Evolutionary conservation across 2,888 invertebrate genomes (phyloP).

Genomic region (Xanthia togata): DNA sequence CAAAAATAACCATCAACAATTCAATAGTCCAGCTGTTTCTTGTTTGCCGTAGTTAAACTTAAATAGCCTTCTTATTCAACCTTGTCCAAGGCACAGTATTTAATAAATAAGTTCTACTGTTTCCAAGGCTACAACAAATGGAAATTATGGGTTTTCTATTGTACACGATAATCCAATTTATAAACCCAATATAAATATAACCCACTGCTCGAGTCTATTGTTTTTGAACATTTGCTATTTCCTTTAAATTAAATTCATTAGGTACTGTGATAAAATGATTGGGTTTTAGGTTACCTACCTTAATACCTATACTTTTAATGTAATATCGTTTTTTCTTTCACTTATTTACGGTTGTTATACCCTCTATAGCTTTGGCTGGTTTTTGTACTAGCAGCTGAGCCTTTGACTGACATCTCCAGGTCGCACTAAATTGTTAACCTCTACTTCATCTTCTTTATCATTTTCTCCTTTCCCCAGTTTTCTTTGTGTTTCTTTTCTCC

Average conservation of each 20-base stretch:
- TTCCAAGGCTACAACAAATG: neutral
- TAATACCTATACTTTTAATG: no score
- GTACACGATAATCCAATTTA: conserved; percentile 5
- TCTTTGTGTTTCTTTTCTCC: neutral
- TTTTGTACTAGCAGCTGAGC: neutral
- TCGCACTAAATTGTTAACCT: neutral
- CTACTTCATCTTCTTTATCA: neutral
- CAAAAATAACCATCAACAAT: conserved; percentile 5
- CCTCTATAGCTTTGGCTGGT: neutral
- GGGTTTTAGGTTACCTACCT: neutral
- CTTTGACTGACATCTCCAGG: no score
- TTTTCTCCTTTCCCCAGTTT: neutral
- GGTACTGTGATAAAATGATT: neutral
- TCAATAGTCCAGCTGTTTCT: neutral
- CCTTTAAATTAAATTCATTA: neutral
- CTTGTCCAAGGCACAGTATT: neutral
- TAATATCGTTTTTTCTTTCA: no score
- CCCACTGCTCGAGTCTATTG: neutral
- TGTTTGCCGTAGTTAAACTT: conserved; percentile 6
- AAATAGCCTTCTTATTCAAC: conserved; percentile 15
- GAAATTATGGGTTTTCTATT: conserved; percentile 14
- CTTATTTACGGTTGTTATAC: neutral
- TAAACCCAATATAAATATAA: conserved; percentile 9
- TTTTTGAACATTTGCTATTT: neutral
- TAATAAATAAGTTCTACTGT: no score